Evolutionary conservation across 2,113 vertebrate genomes (phyloP).

Genomic region (Merops nubicus): DNA sequence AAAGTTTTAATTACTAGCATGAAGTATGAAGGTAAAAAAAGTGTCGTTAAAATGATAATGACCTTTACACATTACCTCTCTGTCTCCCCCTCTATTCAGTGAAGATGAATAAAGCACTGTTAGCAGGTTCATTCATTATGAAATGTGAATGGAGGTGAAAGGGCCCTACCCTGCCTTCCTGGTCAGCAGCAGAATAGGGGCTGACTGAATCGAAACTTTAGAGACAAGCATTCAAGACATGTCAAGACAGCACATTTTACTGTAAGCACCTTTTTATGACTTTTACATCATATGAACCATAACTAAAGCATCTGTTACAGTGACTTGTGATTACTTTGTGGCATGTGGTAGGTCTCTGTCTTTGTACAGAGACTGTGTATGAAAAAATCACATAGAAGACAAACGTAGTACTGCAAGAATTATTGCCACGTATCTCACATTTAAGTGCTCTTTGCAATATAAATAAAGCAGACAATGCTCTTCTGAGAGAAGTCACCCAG

Average conservation of each 20-base stretch:
- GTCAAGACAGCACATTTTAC: not conserved
- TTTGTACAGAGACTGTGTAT: not conserved
- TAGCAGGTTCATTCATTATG: not conserved
- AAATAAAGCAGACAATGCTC: not conserved
- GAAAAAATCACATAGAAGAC: not conserved
- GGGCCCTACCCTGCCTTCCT: not conserved
- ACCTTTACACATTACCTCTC: not conserved
- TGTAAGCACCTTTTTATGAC: not conserved
- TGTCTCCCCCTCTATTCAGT: not conserved
- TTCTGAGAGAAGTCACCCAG: not conserved
- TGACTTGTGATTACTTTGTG: not conserved
- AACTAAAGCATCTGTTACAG: not conserved
- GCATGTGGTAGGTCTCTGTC: not conserved
- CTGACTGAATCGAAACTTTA: not conserved
- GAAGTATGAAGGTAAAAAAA: not conserved
- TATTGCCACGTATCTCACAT: not conserved
- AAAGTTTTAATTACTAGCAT: not conserved
- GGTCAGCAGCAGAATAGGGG: not conserved
- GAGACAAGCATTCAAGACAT: no score
- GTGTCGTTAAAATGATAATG: not conserved
- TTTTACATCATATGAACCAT: not conserved
- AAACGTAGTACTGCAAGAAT: not conserved
- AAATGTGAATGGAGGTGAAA: not conserved
- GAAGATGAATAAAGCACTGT: not conserved
- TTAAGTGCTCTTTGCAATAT: not conserved